Conservation (phyloP, 2,888 invertebrate genomes). For the Parnassius apollo region DNA sequence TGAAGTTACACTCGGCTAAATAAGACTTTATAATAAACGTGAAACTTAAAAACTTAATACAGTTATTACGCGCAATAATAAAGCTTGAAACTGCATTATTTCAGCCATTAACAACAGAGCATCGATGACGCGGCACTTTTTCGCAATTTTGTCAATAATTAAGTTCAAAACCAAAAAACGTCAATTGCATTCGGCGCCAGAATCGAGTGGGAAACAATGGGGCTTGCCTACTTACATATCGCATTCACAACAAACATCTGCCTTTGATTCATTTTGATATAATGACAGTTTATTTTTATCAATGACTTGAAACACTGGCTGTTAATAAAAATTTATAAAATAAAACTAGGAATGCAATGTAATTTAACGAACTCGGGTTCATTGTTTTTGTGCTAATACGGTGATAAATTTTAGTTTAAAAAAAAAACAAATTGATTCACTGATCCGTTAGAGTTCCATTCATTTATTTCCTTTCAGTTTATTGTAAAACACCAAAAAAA, state of each 20-base stretch:
- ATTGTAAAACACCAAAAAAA: no score
- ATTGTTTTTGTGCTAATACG: no score
- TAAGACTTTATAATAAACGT: neutral
- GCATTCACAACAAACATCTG: constrained; percentile 13
- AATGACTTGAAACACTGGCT: constrained; percentile 5
- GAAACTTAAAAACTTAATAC: neutral
- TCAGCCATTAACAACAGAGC: constrained; percentile 23
- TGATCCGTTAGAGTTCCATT: no score
- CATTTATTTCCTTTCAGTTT: no score
- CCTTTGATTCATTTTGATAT: constrained; percentile 19
- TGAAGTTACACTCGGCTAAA: no score
- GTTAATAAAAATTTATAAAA: constrained; percentile 1
- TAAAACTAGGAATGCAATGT: no score
- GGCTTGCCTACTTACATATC: constrained; percentile 26
- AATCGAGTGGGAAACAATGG: constrained; percentile 42
- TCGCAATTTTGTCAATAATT: constrained; percentile 73
- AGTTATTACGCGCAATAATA: constrained; percentile 34
- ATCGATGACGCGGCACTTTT: constrained; percentile 44
- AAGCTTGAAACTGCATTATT: constrained; percentile 35
- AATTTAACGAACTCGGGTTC: no score
- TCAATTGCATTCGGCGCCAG: constrained; percentile 62
- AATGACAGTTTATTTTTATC: constrained; percentile 18
- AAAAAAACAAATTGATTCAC: no score
- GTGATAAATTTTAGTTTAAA: no score
- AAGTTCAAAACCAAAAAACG: constrained; percentile 75